Base-by-base conservation (phyloP, 2,888 invertebrate genomes). In the Pycnomerus fuliginosus region DNA sequence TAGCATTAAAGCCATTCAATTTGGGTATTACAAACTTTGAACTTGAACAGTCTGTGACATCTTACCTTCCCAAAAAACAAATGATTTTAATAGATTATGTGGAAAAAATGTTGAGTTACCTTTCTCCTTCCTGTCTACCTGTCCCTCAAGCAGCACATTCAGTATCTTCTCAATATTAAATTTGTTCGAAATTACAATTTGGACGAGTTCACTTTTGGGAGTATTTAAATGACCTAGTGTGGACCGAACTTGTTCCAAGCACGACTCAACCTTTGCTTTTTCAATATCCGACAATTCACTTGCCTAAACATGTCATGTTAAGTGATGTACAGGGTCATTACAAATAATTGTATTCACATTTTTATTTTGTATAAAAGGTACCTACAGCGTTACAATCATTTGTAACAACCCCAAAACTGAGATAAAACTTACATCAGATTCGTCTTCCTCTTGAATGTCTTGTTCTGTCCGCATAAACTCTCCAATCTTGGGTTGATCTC, bases 221-320 rank as follows among this genome's bases (percentile, higher is more conserved):
- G 86, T 73, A 28, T 25, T 52, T 0, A 84, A 76, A 37, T 90
- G 87, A 3, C 91, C 93, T 33, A 93, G 76, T 3, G 90, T 82
- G 66, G 84, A 84, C 44, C 85, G 82, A 20, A 95, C 78, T 64
- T 87, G 85, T 61, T 92, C 91, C 37, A 93, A 75, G 60, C 94
- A 93, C 0, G 90, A 90, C 65, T 85, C 82, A 1, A 95, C 74
- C 64, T 83, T 83, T 0, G 82, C 85, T 73, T 83, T 82, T 38
- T 89, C 85, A 1, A 83, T 67, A 45, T 88, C 86, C 29, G 77
- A 76, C 13, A 76, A 39, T 32, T 57, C 50, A 8, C 46, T 41
- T 33, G 53, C 39, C 44, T 52, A 16, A 30, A 48, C 5, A 20
- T 20, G 5, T 20, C 8, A 48, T 13, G n/a, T n/a, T n/a, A n/a